These are phyloP conservation scores for Psittacula echo DNA, from an alignment of 2,797 vertebrate species.

Conservation along the genomic window DNA sequence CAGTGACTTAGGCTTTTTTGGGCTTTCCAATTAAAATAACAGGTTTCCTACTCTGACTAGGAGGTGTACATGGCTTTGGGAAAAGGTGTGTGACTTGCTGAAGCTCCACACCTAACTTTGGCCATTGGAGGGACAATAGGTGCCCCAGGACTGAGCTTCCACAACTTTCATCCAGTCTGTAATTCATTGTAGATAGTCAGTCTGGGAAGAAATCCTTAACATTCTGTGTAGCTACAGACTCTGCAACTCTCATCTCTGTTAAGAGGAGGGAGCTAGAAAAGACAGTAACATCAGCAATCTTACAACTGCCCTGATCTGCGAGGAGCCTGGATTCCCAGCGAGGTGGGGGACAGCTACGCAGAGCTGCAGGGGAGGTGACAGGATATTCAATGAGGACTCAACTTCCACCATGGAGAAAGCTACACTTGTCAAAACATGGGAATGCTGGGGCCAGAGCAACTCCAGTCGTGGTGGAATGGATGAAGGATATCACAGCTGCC, in stretches of 20 bases:
- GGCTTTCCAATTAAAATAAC: background rate
- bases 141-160: background rate
- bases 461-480: background rate
- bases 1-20: background rate
- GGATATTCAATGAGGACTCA: background rate
- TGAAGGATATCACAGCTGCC: conserved; percentile 16
- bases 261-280: background rate
- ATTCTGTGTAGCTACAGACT: background rate
- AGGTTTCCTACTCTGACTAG: background rate
- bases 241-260: background rate
- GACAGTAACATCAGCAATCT: background rate
- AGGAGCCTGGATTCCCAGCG: background rate
- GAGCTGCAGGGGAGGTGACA: conserved; percentile 2
- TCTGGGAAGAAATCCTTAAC: background rate
- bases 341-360: background rate
- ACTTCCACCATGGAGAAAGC: background rate
- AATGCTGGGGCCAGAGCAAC: background rate
- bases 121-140: background rate
- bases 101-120: background rate
- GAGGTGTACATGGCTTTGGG: conserved; percentile 17
- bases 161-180: background rate
- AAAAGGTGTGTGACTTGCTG: background rate
- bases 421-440: background rate
- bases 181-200: background rate
- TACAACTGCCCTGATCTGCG: background rate